These are phyloP conservation scores for Megalurothrips usitatus DNA, from an alignment of 2,888 invertebrate species.

Conservation along the genomic window DNA sequence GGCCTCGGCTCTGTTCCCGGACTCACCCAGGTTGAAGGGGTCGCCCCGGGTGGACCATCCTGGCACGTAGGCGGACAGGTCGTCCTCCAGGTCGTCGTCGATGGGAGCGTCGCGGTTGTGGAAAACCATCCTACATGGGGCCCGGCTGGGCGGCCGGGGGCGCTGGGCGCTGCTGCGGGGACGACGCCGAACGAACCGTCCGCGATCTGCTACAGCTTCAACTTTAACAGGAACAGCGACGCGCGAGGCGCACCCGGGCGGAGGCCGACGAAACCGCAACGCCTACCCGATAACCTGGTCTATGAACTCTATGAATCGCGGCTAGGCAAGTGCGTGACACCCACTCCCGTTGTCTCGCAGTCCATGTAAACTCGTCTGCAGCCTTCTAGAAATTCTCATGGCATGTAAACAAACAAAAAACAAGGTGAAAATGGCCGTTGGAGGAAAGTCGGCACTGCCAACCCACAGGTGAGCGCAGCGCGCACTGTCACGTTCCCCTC, in stretches of 20 bases:
- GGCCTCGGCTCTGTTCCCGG: too few species aligned
- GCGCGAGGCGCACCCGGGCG: too few species aligned
- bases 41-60: background rate
- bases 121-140: background rate
- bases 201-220: background rate
- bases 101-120: slow-evolving; percentile 7
- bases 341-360: background rate
- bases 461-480: background rate
- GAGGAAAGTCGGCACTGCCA: background rate
- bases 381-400: slow-evolving; percentile 7
- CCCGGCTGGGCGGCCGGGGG: background rate
- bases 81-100: background rate
- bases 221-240: background rate
- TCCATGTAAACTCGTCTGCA: slow-evolving; percentile 21
- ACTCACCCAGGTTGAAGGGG: background rate
- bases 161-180: background rate
- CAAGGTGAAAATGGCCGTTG: background rate
- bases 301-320: background rate
- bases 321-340: background rate
- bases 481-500: too few species aligned
- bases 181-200: background rate
- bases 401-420: slow-evolving; percentile 15
- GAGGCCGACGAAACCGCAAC: too few species aligned
- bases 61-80: slow-evolving; percentile 9
- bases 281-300: too few species aligned